phyloP scores from a whole-genome alignment of 2,113 vertebrate genomes.

The Elanoides forficatus region DNA sequence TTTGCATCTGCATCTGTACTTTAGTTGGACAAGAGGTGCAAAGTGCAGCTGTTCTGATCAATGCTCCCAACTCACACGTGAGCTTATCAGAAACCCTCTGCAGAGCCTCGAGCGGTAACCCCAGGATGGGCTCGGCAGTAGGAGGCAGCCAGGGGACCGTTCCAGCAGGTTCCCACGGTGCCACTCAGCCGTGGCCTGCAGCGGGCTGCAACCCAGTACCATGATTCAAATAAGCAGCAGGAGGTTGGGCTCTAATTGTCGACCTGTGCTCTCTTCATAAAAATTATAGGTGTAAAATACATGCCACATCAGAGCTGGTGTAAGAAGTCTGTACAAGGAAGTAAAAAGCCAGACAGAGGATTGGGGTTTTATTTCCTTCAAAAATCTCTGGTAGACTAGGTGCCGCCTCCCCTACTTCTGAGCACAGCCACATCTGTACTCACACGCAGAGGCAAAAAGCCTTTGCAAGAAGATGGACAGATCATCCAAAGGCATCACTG shows the following conservation, averaged over 20 bases:
- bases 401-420: not conserved
- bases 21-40: not conserved
- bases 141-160: not conserved
- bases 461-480: not conserved
- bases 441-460: not conserved
- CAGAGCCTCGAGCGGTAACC: fast-evolving
- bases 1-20: not conserved
- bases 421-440: not conserved
- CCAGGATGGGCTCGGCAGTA: not conserved
- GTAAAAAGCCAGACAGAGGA: not conserved
- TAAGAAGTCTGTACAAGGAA: not conserved
- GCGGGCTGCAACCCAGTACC: fast-evolving
- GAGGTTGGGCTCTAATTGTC: not conserved
- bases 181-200: not conserved
- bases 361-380: not conserved
- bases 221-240: not conserved
- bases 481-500: not conserved
- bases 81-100: not conserved
- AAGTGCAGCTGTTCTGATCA: not conserved
- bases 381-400: fast-evolving
- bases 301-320: not conserved
- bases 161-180: not conserved
- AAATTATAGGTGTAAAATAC: not conserved
- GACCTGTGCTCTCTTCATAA: not conserved
- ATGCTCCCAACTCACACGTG: not conserved